A percentile compares a stretch with the other conserved stretches of the same genome.
These are phyloP conservation scores for Rhopalosiphum padi DNA, from an alignment of 1,140 invertebrate genomes.

Conservation along the genomic window DNA sequence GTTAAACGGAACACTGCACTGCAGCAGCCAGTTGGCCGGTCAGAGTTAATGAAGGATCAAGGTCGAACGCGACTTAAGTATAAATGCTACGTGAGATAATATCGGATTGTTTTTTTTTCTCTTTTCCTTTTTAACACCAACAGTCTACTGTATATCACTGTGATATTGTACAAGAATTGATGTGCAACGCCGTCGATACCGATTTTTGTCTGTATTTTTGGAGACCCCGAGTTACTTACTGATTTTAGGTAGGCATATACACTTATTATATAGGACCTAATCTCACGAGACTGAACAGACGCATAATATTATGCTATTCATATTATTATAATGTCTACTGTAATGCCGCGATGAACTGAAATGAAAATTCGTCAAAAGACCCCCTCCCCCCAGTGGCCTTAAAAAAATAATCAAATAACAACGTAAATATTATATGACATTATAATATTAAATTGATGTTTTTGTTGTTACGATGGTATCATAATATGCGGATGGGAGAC, in stretches of 20 bases:
- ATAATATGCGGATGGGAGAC: not conserved
- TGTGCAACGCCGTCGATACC: not conserved
- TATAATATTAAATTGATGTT: not conserved
- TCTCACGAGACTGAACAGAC: not conserved
- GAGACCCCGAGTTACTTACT: not conserved
- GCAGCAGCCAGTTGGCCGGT: not conserved
- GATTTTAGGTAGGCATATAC: not conserved
- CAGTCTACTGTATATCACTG: not conserved
- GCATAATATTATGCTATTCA: too few relatives aligned
- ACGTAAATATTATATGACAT: not conserved
- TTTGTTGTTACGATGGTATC: not conserved
- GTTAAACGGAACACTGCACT: not conserved
- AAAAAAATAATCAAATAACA: not conserved
- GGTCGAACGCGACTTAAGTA: not conserved
- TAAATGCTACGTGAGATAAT: not conserved
- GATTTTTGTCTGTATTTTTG: not conserved
- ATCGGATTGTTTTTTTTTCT: not conserved
- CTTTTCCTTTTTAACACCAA: not conserved
- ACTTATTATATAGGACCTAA: not conserved
- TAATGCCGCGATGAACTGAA: too few relatives aligned
- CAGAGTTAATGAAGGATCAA: slow-evolving; percentile 15
- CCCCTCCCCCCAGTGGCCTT: not conserved
- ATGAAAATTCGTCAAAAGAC: not conserved
- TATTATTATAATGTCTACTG: too few relatives aligned
- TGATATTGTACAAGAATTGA: not conserved